Evolutionary conservation across 2,113 vertebrate species (phyloP), one percentile per base, ranked within the genome.

Genomic region (Ibidorhyncha struthersii): DNA sequence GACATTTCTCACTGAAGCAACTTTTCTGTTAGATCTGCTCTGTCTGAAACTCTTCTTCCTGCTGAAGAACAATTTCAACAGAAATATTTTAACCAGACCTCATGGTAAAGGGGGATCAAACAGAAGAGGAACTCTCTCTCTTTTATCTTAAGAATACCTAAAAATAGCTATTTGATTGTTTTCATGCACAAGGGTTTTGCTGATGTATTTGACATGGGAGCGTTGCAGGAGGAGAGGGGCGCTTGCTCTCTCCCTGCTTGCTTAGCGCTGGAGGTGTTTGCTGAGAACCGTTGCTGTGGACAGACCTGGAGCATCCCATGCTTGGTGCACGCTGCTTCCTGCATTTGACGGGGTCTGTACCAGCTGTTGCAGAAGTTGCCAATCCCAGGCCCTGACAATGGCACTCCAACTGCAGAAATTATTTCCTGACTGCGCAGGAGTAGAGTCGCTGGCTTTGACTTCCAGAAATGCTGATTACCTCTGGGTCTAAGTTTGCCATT

Each of bases 221-320:
- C 3, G 7, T 2, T 45, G 34, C 87, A 49, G 23, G 7, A 87
- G 30, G 21, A 12, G 15, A 84, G 22, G 0, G 0, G 18, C 1
- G 1, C 30, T 78, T 58, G 61, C 10, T 65, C 32, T 71, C 49
- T 67, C 66, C 26, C 40, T 87, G 20, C 45, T 62, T 58, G 13
- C 41, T 90, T 67, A 43, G 36, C 49, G 82, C 20, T 6, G 13
- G 63, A 86, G 43, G 14, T 8, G 21, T 79, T 92, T 88, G 34
- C 36, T 14, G 74, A 52, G 27, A 91, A 4, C 6, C 9, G 5
- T 43, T 77, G 55, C 65, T 47, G 25, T 43, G 63, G 43, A 70
- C 49, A 30, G 11, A 40, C 14, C 12, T n/a, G 52, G 38, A 4
- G 7, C 26, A 40, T 45, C 66, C 62, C 45, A 13, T 32, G 40